Percentiles rank a stretch among this genome's conserved stretches.
phyloP scores from a whole-genome alignment of 2,888 invertebrate genomes.

The Dolichopus griseipennis region DNA sequence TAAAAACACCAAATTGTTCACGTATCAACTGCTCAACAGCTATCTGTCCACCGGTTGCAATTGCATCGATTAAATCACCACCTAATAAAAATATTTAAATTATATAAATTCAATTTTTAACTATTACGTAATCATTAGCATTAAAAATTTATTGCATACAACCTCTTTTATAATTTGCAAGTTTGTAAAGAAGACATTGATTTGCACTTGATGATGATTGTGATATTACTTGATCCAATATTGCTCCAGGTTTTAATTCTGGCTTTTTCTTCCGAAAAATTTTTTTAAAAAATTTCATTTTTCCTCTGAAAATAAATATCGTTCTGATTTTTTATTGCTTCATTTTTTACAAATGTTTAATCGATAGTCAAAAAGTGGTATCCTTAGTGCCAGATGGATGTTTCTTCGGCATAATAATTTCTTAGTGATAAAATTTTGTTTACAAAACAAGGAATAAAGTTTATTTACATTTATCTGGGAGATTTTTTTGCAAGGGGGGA shows the following conservation, averaged over 20 bases:
- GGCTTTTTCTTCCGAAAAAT: conserved; percentile 41
- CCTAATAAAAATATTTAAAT: conserved; percentile 42
- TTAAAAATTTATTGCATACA: too few species aligned
- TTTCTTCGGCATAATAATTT: too few species aligned
- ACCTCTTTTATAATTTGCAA: conserved; percentile 86
- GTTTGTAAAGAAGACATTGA: conserved; percentile 75
- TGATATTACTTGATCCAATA: conserved; percentile 81
- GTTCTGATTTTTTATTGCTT: too few species aligned
- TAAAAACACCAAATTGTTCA: conserved; percentile 78
- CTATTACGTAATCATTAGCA: not conserved
- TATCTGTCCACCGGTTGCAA: conserved; percentile 70
- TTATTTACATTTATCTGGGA: too few species aligned
- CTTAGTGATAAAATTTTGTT: too few species aligned
- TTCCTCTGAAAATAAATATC: too few species aligned
- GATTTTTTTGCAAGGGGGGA: too few species aligned
- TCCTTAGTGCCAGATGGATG: too few species aligned
- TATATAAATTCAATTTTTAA: not conserved
- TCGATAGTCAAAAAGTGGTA: too few species aligned
- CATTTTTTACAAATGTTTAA: too few species aligned
- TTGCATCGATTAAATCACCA: conserved; percentile 81
- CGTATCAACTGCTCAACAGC: conserved; percentile 77
- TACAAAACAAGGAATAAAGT: too few species aligned
- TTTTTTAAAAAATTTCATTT: conserved; percentile 38
- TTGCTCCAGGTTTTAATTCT: conserved; percentile 56
- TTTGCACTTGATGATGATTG: conserved; percentile 72